These are phyloP conservation scores for Perca fluviatilis DNA, from an alignment of 2,113 vertebrate species.

Conservation along the genomic window DNA sequence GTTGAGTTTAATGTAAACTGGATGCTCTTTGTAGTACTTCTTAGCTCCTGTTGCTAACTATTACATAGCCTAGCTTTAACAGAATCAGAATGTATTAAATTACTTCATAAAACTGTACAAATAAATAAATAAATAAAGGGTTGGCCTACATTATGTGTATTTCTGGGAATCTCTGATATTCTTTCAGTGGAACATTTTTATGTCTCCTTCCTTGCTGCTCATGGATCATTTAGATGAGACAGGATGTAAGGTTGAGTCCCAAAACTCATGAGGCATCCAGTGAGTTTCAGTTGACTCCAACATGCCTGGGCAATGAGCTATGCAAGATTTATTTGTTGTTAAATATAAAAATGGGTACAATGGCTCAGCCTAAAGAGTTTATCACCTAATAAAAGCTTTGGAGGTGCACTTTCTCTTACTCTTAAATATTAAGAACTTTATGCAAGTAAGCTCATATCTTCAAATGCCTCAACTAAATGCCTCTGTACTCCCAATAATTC, in stretches of 20 bases:
- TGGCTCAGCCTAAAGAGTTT: slow-evolving; percentile 11
- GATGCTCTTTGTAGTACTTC: neutral
- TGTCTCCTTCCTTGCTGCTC: slow-evolving; percentile 5
- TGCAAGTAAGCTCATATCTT: neutral
- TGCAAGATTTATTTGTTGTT: slow-evolving; percentile 50
- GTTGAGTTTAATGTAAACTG: neutral
- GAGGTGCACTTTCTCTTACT: slow-evolving; percentile 2
- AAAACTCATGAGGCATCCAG: slow-evolving; percentile 49
- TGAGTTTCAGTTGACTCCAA: slow-evolving; percentile 50
- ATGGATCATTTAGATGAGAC: slow-evolving; percentile 51
- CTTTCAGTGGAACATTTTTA: slow-evolving; percentile 29
- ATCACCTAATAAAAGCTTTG: slow-evolving; percentile 1
- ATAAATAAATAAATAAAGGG: too few species aligned
- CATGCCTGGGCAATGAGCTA: slow-evolving; percentile 56
- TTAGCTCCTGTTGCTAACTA: too few species aligned
- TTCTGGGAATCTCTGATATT: slow-evolving; percentile 38
- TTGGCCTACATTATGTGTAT: neutral
- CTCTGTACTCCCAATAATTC: slow-evolving; percentile 1
- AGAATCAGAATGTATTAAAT: neutral
- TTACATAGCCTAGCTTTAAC: too few species aligned
- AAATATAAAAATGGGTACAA: slow-evolving; percentile 27
- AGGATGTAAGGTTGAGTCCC: slow-evolving; percentile 47
- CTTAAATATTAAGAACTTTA: neutral
- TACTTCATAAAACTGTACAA: neutral
- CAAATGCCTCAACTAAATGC: neutral